A percentile compares a stretch with the other conserved stretches of the same genome.
Conservation (phyloP, 2,113 vertebrate species). For the Pedetes capensis region DNA sequence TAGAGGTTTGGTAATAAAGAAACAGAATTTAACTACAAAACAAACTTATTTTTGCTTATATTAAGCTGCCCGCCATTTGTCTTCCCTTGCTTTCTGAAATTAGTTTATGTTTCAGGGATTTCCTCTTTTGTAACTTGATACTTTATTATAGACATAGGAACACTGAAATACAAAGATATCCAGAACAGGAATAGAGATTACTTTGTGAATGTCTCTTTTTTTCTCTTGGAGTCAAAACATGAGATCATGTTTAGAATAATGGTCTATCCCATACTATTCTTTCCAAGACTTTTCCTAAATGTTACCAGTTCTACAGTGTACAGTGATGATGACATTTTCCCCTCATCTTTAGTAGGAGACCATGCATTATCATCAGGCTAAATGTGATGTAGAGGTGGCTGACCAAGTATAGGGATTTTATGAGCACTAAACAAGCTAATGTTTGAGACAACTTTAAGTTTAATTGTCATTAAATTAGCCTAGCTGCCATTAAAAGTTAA, state of each 20-base stretch:
- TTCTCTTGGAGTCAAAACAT: background rate
- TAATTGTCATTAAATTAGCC: background rate
- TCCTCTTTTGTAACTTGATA: background rate
- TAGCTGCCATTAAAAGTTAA: background rate
- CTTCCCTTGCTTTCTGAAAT: background rate
- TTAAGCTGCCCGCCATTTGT: background rate
- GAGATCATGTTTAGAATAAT: background rate
- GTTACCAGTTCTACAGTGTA: background rate
- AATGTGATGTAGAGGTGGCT: background rate
- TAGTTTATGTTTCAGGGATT: constrained; percentile 21
- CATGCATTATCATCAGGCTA: background rate
- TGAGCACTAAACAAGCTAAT: background rate
- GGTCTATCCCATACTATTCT: background rate
- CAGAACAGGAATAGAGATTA: background rate
- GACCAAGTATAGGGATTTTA: background rate
- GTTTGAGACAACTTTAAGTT: background rate
- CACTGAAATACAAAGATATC: constrained; percentile 7
- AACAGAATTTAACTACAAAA: background rate
- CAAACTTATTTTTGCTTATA: background rate
- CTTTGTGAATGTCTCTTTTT: background rate
- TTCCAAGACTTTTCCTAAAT: background rate
- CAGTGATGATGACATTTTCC: background rate
- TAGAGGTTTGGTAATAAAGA: background rate
- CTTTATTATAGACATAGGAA: background rate
- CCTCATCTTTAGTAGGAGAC: background rate